Evolutionary conservation across 2,797 vertebrate species (phyloP).

Genomic region (Onychomys arenicola): DNA sequence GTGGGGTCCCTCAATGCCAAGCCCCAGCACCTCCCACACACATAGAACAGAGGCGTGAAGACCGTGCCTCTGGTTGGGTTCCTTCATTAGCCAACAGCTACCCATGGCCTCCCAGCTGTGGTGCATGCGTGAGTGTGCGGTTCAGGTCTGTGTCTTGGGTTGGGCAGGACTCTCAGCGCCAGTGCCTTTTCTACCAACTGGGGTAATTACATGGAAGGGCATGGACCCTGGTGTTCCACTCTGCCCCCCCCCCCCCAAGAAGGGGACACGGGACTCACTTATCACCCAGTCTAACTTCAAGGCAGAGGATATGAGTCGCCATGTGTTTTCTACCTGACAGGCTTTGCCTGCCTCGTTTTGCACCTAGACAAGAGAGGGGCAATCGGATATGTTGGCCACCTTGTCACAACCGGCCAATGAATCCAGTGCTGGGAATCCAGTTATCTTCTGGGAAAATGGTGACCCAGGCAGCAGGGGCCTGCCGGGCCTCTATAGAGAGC

Average conservation of each 20-base stretch:
- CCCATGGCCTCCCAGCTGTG: neutral
- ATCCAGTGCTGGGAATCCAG: neutral
- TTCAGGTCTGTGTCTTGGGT: neutral
- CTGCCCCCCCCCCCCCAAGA: accelerated
- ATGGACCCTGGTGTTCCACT: neutral
- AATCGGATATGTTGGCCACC: no score
- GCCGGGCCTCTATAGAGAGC: neutral
- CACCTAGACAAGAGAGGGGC: neutral
- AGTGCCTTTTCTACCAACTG: neutral
- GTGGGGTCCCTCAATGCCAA: neutral
- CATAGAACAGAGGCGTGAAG: neutral
- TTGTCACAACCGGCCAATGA: neutral
- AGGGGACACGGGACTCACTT: neutral
- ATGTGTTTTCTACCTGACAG: neutral
- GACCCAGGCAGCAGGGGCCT: neutral
- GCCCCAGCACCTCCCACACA: neutral
- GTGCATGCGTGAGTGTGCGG: neutral
- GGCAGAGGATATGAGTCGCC: neutral
- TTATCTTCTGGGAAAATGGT: neutral
- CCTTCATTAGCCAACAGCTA: neutral
- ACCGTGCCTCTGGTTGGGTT: neutral
- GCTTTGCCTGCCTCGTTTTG: neutral
- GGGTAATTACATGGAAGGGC: neutral
- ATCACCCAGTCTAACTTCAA: neutral
- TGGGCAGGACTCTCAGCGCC: neutral